Conservation (phyloP, 2,797 vertebrate species). For the Myotis findleyi region DNA sequence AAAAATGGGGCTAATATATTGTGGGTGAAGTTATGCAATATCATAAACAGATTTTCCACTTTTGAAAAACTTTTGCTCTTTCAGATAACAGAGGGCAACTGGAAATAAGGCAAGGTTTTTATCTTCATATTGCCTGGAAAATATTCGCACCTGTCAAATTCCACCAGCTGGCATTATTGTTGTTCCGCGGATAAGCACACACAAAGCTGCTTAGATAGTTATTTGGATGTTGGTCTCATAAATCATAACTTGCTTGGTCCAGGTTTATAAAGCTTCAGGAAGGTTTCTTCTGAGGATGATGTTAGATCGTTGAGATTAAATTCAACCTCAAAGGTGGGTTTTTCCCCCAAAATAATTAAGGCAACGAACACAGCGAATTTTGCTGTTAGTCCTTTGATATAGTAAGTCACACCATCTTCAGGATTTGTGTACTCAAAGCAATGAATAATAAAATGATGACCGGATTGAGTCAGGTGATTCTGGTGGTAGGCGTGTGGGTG, state of each 20-base stretch:
- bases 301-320: conserved; percentile 88
- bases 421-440: conserved; percentile 90
- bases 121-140: not conserved
- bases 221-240: conserved; percentile 72
- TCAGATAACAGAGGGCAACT: not conserved
- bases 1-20: not conserved
- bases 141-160: not conserved
- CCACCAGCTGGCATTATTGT: not conserved
- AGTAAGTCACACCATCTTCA: conserved; percentile 84
- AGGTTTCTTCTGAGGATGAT: conserved; percentile 84
- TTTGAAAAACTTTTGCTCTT: conserved; percentile 20
- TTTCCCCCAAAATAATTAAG: conserved; percentile 87
- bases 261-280: conserved; percentile 73
- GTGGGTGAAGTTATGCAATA: not conserved
- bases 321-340: conserved; percentile 90
- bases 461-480: not conserved
- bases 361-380: conserved; percentile 89
- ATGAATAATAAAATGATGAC: conserved; percentile 77
- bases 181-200: not conserved
- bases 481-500: conserved; percentile 85
- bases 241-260: conserved; percentile 90
- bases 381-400: conserved; percentile 94
- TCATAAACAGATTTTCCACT: not conserved
- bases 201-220: not conserved
- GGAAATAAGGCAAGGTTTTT: not conserved